Evolutionary conservation across 2,113 vertebrate genomes (phyloP).

Genomic region (Corynorhinus townsendii): DNA sequence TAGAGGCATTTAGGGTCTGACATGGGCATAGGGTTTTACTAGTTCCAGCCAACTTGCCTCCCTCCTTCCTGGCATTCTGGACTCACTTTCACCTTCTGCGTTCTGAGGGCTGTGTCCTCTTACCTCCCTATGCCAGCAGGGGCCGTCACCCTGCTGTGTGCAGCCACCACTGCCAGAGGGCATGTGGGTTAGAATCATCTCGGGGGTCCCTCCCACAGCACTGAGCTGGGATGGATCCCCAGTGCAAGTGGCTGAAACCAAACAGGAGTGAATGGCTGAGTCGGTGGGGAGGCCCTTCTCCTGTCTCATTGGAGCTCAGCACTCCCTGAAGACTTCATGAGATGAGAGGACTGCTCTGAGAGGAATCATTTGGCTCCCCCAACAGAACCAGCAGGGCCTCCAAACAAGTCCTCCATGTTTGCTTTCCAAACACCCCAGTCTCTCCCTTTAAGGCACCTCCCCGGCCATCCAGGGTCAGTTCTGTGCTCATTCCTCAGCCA

Average conservation of each 20-base stretch:
- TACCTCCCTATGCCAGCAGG: accelerated
- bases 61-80: background rate
- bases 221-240: background rate
- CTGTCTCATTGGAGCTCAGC: background rate
- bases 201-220: no score
- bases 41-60: background rate
- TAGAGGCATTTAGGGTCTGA: background rate
- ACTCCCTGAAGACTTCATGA: background rate
- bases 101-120: background rate
- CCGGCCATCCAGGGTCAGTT: background rate
- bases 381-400: background rate
- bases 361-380: background rate
- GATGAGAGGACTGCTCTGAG: background rate
- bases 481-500: background rate
- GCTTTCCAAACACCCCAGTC: background rate
- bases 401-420: background rate
- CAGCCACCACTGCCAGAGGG: background rate
- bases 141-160: accelerated
- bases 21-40: background rate
- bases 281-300: background rate
- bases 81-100: background rate
- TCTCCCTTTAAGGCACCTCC: background rate
- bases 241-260: background rate
- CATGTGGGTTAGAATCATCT: background rate
- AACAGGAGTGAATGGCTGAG: background rate